A percentile compares a stretch with the other conserved stretches of the same genome.
These are phyloP conservation scores for Syrphus vitripennis DNA, from an alignment of 2,888 invertebrate genomes.

Conservation along the genomic window DNA sequence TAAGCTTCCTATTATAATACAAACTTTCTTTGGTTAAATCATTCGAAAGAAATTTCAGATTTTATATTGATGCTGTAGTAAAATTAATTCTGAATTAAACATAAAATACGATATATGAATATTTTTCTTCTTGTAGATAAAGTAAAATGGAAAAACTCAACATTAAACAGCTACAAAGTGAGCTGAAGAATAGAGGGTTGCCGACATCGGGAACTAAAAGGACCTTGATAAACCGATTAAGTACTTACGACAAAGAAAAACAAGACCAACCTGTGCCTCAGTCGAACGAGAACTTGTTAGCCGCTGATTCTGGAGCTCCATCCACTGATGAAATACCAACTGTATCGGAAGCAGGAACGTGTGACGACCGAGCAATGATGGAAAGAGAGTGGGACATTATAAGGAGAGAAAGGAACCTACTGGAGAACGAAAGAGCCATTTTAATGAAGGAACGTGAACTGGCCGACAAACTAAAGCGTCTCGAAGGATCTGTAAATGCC, in stretches of 20 bases:
- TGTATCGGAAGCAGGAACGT: neutral
- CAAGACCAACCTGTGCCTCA: neutral
- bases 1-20: too few relatives aligned
- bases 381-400: constrained; percentile 17
- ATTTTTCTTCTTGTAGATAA: neutral
- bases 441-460: too few relatives aligned
- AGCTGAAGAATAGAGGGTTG: constrained; percentile 8
- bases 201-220: neutral
- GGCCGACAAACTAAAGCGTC: too few relatives aligned
- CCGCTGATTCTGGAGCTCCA: neutral
- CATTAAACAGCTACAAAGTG: neutral
- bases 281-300: neutral
- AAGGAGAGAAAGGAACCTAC: neutral
- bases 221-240: neutral
- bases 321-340: neutral
- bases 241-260: neutral
- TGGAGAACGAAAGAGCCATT: too few relatives aligned
- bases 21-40: too few relatives aligned
- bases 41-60: too few relatives aligned
- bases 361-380: neutral
- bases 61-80: neutral
- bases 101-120: neutral
- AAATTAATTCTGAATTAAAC: neutral
- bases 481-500: too few relatives aligned
- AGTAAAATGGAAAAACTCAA: constrained; percentile 15